Evolutionary conservation across 2,888 invertebrate genomes (phyloP).

Genomic region (Lithophane semibrunnea): DNA sequence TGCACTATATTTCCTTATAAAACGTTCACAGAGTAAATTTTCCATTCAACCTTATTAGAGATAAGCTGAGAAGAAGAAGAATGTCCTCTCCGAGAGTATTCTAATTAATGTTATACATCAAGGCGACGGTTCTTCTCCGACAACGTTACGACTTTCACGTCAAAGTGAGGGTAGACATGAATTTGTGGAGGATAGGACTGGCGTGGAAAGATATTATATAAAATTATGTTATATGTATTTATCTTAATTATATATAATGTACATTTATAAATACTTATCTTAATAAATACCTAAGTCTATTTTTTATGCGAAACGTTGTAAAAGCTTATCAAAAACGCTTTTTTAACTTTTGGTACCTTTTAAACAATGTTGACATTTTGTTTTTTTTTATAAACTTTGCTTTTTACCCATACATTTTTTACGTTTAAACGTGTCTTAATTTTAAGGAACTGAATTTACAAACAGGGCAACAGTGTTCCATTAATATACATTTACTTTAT

Average conservation of each 20-base stretch:
- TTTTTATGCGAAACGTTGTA: neutral
- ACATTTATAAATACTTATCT: neutral
- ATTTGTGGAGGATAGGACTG: conserved; percentile 13
- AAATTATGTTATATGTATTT: too few relatives aligned
- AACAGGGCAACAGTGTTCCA: neutral
- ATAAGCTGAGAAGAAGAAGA: conserved; percentile 69
- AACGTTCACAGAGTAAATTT: conserved; percentile 60
- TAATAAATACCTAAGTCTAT: neutral
- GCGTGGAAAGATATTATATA: neutral
- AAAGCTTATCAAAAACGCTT: neutral
- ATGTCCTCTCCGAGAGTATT: conserved; percentile 67
- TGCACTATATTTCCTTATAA: conserved; percentile 51
- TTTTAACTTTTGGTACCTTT: neutral
- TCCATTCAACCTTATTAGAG: conserved; percentile 66
- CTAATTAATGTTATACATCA: conserved; percentile 79
- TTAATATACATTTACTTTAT: neutral
- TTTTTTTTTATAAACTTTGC: neutral
- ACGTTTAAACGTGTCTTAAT: neutral
- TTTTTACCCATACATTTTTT: neutral
- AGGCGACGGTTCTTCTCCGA: conserved; percentile 52
- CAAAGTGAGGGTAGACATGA: conserved; percentile 48
- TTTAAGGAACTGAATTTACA: neutral
- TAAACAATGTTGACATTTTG: neutral
- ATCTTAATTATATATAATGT: neutral
- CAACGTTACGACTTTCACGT: conserved; percentile 52